These are phyloP conservation scores for Apodemia duryi DNA, from an alignment of 2,888 invertebrate species.

Conservation along the genomic window DNA sequence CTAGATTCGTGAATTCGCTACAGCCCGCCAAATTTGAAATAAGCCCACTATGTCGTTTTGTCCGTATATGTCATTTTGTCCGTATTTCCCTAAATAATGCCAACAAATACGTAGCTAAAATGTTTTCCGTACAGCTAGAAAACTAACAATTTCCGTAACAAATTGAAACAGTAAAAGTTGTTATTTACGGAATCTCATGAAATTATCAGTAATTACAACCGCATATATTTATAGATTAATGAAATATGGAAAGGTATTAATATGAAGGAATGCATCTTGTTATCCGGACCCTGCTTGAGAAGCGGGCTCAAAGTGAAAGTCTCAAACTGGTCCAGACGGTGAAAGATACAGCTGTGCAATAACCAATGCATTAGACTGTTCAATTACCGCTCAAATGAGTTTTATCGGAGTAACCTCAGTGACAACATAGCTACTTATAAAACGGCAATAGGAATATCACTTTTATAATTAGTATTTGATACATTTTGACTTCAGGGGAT, in stretches of 20 bases:
- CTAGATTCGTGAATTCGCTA: too few species aligned
- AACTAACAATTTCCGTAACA: background rate
- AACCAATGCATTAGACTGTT: constrained; percentile 3
- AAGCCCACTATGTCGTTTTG: too few species aligned
- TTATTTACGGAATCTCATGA: background rate
- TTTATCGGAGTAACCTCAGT: background rate
- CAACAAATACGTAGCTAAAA: too few species aligned
- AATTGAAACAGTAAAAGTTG: background rate
- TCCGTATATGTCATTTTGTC: too few species aligned
- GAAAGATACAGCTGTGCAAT: constrained; percentile 16
- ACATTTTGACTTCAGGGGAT: too few species aligned
- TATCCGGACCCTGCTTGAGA: background rate
- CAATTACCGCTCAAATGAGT: constrained; percentile 9
- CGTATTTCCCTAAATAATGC: too few species aligned
- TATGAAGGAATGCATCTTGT: constrained; percentile 9
- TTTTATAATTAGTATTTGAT: too few species aligned
- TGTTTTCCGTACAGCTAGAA: background rate
- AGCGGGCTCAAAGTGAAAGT: constrained; percentile 19
- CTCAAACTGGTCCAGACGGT: constrained; percentile 14
- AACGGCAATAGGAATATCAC: too few species aligned
- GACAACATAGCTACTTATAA: too few species aligned
- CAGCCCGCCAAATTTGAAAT: too few species aligned
- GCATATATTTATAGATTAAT: background rate
- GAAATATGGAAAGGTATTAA: constrained; percentile 10
- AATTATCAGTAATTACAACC: background rate